phyloP scores from a whole-genome alignment of 2,888 invertebrate species.

The Cantharis flavilabris region DNA sequence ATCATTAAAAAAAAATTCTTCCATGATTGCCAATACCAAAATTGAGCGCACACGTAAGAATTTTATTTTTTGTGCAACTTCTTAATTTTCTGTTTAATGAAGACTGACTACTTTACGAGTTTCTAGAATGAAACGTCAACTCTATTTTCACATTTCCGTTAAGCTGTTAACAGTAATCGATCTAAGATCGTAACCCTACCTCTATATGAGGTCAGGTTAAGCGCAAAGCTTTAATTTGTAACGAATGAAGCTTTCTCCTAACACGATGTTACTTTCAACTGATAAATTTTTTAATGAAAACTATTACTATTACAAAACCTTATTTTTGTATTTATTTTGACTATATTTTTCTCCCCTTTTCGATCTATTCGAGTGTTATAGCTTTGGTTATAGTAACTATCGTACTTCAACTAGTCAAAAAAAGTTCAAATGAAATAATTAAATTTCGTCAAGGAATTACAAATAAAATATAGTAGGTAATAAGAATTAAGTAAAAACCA shows the following conservation, averaged over 20 bases:
- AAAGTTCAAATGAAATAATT: not conserved
- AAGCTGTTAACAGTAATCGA: conserved; percentile 38
- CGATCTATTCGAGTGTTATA: too few relatives aligned
- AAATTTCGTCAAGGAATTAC: not conserved
- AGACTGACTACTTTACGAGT: conserved; percentile 37
- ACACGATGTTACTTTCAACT: not conserved
- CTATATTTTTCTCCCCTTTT: not conserved
- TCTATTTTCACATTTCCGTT: conserved; percentile 34
- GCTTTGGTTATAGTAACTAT: too few relatives aligned
- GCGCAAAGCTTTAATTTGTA: conserved; percentile 23
- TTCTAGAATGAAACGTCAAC: conserved; percentile 35
- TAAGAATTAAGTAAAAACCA: too few relatives aligned
- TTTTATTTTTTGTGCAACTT: conserved; percentile 33
- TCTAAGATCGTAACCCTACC: conserved; percentile 32
- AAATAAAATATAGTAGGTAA: too few relatives aligned
- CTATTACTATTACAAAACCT: not conserved
- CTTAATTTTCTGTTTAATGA: conserved; percentile 34
- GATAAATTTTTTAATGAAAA: not conserved
- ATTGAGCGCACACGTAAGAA: conserved; percentile 12
- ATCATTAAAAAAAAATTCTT: not conserved
- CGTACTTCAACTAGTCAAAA: not conserved
- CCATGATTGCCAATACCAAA: not conserved
- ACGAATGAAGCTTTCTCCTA: not conserved
- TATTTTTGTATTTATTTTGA: not conserved
- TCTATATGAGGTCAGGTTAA: conserved; percentile 28